Percentiles rank a stretch among this genome's conserved stretches.
phyloP scores from a whole-genome alignment of 2,797 vertebrate species.

The Trachurus trachurus region DNA sequence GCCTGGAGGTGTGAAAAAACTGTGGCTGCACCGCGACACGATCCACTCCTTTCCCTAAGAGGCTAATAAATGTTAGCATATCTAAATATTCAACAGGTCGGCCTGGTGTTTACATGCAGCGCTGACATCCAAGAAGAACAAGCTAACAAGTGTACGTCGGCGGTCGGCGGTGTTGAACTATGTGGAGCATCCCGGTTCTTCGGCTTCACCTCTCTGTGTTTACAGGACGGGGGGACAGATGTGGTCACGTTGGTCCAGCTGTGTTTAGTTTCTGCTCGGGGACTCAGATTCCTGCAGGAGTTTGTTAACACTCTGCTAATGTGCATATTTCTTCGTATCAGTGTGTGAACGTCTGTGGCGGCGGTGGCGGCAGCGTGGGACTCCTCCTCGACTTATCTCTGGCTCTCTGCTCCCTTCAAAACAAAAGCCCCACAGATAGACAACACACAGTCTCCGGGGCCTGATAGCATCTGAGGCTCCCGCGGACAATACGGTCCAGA shows the following conservation, averaged over 20 bases:
- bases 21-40: too few relatives aligned
- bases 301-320: conserved; percentile 36
- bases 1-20: too few relatives aligned
- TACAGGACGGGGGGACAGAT: not conserved
- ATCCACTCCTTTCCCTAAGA: too few relatives aligned
- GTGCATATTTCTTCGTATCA: conserved; percentile 49
- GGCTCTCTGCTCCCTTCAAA: conserved; percentile 31
- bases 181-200: not conserved
- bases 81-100: not conserved
- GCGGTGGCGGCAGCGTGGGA: conserved; percentile 13
- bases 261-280: conserved; percentile 65
- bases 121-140: not conserved
- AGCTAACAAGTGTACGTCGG: not conserved
- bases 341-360: conserved; percentile 11
- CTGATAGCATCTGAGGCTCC: conserved; percentile 24
- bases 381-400: conserved; percentile 24
- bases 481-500: not conserved
- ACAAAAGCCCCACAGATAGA: conserved; percentile 26
- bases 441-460: not conserved
- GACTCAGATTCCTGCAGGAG: conserved; percentile 46
- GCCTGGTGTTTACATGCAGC: not conserved
- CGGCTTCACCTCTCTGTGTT: not conserved
- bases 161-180: not conserved
- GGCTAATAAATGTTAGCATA: too few relatives aligned
- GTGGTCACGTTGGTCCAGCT: conserved; percentile 56